Evolutionary conservation across 1,140 invertebrate genomes (phyloP).

Genomic region (Theocolax elegans): DNA sequence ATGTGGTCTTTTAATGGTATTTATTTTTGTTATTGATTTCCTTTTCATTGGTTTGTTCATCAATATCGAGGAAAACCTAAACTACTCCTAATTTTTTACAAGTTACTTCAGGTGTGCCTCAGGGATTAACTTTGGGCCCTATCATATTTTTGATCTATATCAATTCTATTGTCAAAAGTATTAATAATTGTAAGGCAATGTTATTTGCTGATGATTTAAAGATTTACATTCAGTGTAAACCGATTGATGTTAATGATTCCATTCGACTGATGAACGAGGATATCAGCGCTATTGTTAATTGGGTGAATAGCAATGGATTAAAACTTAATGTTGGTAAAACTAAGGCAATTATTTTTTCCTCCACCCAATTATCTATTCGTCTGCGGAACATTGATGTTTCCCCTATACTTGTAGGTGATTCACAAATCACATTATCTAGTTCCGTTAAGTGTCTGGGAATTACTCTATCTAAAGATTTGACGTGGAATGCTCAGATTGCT

Average conservation of each 20-base stretch:
- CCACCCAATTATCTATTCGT: not conserved
- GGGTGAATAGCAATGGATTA: not conserved
- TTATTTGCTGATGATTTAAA: not conserved
- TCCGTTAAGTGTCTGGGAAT: not conserved
- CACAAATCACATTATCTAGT: not conserved
- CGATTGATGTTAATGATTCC: not conserved
- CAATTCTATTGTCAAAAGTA: not conserved
- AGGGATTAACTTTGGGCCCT: not conserved
- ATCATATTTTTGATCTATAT: not conserved
- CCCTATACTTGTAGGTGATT: not conserved
- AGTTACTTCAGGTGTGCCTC: not conserved
- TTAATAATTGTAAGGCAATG: not conserved
- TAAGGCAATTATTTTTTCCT: not conserved
- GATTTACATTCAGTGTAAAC: not conserved
- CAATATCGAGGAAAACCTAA: too few relatives aligned
- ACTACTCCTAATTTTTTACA: not conserved
- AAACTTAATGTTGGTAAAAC: not conserved
- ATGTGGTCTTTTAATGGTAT: too few relatives aligned
- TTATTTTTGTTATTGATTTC: too few relatives aligned
- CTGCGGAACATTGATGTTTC: not conserved
- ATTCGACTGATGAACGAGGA: not conserved
- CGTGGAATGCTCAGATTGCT: not conserved
- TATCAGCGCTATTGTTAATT: not conserved
- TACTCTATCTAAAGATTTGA: not conserved
- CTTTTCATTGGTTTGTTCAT: too few relatives aligned